phyloP scores from a whole-genome alignment of 1,140 invertebrate species.

The Dendroctonus ponderosae region DNA sequence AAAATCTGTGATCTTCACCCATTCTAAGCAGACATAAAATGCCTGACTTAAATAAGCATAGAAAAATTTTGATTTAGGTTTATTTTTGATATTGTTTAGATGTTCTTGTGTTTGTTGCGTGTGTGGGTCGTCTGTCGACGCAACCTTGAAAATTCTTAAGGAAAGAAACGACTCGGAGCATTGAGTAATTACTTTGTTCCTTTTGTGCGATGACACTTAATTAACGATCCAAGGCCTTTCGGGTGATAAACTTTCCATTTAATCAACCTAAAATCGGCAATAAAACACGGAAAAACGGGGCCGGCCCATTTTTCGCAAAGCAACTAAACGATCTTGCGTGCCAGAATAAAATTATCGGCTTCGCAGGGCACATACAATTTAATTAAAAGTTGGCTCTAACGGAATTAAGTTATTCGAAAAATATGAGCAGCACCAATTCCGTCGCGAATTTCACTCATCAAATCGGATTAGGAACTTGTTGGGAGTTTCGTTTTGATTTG shows the following conservation, averaged over 20 bases:
- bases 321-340: constrained; percentile 4
- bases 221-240: neutral
- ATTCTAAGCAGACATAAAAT: too few species aligned
- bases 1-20: too few species aligned
- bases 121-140: too few species aligned
- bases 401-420: constrained; percentile 11
- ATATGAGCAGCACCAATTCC: constrained; percentile 10
- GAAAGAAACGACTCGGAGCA: too few species aligned
- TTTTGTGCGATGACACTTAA: too few species aligned
- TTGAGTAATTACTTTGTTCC: too few species aligned
- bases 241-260: constrained; percentile 3
- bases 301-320: constrained; percentile 6
- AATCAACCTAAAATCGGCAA: constrained; percentile 10
- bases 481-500: neutral
- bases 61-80: too few species aligned
- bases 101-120: too few species aligned
- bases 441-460: constrained; percentile 4
- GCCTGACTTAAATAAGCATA: too few species aligned
- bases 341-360: constrained; percentile 14
- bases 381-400: constrained; percentile 15
- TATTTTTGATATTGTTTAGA: too few species aligned
- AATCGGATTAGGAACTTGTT: constrained; percentile 12
- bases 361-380: constrained; percentile 1
- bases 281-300: neutral
- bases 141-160: too few species aligned